phyloP scores from a whole-genome alignment of 2,113 vertebrate species.

The Phylloscopus whistleri region DNA sequence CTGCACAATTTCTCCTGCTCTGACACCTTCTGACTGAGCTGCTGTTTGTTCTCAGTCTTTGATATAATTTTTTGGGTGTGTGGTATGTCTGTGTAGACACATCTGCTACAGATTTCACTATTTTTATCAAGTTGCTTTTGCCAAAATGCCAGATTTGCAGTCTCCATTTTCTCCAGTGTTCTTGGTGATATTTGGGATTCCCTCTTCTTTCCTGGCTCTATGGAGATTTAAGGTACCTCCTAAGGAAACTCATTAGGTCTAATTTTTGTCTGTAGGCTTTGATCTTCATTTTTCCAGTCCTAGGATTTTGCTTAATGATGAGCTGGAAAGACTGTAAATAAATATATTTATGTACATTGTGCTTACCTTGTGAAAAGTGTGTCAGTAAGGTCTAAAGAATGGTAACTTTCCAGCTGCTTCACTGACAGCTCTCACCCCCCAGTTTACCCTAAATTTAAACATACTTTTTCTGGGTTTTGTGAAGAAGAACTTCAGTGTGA shows the following conservation, averaged over 20 bases:
- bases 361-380: not conserved
- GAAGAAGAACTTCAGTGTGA: not conserved
- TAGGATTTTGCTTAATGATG: not conserved
- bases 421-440: not conserved
- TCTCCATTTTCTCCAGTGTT: not conserved
- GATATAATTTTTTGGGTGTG: not conserved
- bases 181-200: not conserved
- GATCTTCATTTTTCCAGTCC: not conserved
- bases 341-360: not conserved
- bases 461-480: not conserved
- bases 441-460: not conserved
- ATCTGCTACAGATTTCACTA: not conserved
- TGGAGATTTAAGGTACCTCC: not conserved
- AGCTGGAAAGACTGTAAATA: not conserved
- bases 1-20: not conserved
- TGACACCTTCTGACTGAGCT: not conserved
- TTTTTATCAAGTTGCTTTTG: not conserved
- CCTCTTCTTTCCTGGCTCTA: not conserved
- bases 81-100: not conserved
- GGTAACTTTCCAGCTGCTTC: not conserved
- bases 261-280: not conserved
- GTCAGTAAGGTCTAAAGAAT: not conserved
- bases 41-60: not conserved
- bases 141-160: not conserved
- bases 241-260: not conserved